Evolutionary conservation across 2,113 vertebrate species (phyloP).

Genomic region (Danionella cerebrum): DNA sequence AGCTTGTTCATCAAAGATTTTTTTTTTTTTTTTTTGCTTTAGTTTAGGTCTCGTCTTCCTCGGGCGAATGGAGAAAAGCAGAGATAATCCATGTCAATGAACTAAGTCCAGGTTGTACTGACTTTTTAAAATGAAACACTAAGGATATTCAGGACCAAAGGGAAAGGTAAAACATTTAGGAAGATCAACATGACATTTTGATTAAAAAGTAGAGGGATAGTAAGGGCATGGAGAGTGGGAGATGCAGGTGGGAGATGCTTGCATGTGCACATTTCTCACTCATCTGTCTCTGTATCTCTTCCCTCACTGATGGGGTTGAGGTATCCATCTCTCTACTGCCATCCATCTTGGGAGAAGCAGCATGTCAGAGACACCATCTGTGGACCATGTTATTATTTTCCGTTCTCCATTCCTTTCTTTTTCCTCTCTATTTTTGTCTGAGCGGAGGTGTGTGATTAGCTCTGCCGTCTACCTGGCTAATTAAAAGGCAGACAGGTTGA

Average conservation of each 20-base stretch:
- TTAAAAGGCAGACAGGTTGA: conserved; percentile 15
- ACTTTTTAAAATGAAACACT: background rate
- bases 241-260: background rate
- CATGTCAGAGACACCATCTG: conserved; percentile 26
- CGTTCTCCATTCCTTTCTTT: background rate
- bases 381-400: conserved; percentile 21
- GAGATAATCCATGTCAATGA: background rate
- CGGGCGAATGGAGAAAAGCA: background rate
- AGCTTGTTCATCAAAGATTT: conserved; percentile 12
- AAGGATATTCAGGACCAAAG: background rate
- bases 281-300: conserved; percentile 26
- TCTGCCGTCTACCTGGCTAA: conserved; percentile 8
- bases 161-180: background rate
- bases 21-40: too few species aligned
- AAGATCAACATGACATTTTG: background rate
- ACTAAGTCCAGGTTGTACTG: background rate
- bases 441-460: conserved; percentile 15
- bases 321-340: background rate
- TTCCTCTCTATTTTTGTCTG: background rate
- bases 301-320: conserved; percentile 32
- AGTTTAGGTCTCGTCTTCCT: too few species aligned
- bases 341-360: conserved; percentile 27
- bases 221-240: background rate
- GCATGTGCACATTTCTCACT: conserved; percentile 12
- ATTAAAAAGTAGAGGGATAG: background rate